These are phyloP conservation scores for Drosophila arizonae DNA, from an alignment of 1,140 invertebrate genomes.

Conservation along the genomic window DNA sequence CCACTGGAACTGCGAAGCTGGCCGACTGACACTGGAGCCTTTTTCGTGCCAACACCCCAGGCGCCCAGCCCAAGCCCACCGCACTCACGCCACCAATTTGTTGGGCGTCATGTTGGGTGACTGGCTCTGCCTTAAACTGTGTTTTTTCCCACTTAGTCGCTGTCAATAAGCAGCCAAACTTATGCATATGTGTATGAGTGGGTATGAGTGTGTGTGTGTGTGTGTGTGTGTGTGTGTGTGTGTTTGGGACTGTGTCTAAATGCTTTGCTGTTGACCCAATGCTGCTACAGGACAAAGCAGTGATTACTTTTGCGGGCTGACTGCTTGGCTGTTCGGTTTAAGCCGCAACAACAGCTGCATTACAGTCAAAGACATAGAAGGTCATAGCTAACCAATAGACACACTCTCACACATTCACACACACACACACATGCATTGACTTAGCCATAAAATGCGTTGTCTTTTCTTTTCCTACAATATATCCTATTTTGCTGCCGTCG, in stretches of 20 bases:
- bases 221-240: neutral
- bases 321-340: slow-evolving; percentile 8
- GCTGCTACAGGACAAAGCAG: slow-evolving; percentile 50
- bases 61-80: no score
- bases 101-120: slow-evolving; percentile 5
- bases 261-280: slow-evolving; percentile 31
- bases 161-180: slow-evolving; percentile 62
- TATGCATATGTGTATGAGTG: slow-evolving; percentile 1
- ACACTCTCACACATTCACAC: neutral
- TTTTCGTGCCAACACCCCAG: no score
- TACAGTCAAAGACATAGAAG: slow-evolving; percentile 69
- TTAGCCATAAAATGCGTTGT: slow-evolving; percentile 55
- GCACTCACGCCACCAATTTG: slow-evolving; percentile 11
- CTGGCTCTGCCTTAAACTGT: slow-evolving; percentile 51
- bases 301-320: slow-evolving; percentile 63
- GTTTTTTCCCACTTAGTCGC: slow-evolving; percentile 64
- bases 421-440: neutral
- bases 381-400: slow-evolving; percentile 50
- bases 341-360: slow-evolving; percentile 41
- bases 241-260: slow-evolving; percentile 3
- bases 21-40: slow-evolving; percentile 2
- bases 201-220: no score
- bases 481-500: slow-evolving; percentile 16
- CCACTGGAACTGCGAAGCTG: slow-evolving; percentile 11
- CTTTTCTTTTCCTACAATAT: slow-evolving; percentile 22